Evolutionary conservation across 2,888 invertebrate genomes (phyloP).

Genomic region (Tineola bisselliella): DNA sequence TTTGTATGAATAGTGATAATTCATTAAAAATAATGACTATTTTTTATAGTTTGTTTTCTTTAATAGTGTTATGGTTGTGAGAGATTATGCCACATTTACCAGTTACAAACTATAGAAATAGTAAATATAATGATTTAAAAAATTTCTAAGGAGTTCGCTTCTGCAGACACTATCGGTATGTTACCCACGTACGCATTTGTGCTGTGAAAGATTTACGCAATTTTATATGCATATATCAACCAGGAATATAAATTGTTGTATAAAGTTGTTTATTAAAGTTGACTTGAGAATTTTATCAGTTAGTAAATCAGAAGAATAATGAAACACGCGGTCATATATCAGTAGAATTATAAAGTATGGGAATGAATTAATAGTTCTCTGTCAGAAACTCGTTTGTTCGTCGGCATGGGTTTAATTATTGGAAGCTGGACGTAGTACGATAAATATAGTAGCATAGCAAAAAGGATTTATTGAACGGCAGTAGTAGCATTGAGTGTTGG

Average conservation of each 20-base stretch:
- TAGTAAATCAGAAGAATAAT: neutral
- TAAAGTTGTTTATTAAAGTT: neutral
- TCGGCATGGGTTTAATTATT: slow-evolving; percentile 34
- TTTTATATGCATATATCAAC: neutral
- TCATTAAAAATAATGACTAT: no score
- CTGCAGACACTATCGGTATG: neutral
- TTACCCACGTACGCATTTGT: neutral
- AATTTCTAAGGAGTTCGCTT: neutral
- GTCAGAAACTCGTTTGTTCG: slow-evolving; percentile 11
- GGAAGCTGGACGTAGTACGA: slow-evolving; percentile 20
- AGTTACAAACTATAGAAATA: neutral
- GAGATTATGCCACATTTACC: no score
- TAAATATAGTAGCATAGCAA: slow-evolving; percentile 13
- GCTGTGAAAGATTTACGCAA: neutral
- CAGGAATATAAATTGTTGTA: neutral
- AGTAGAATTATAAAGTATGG: neutral
- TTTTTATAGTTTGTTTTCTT: no score
- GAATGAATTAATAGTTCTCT: slow-evolving; percentile 10
- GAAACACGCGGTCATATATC: neutral
- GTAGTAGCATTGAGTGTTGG: slow-evolving; percentile 26
- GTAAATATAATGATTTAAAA: neutral
- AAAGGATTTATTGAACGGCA: slow-evolving; percentile 14
- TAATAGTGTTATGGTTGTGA: no score
- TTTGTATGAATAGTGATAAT: neutral
- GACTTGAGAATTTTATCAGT: slow-evolving; percentile 1